Evolutionary conservation across 2,888 invertebrate genomes (phyloP), one percentile per base, ranked within the genome.

Genomic region (Drosophila subquinaria): DNA sequence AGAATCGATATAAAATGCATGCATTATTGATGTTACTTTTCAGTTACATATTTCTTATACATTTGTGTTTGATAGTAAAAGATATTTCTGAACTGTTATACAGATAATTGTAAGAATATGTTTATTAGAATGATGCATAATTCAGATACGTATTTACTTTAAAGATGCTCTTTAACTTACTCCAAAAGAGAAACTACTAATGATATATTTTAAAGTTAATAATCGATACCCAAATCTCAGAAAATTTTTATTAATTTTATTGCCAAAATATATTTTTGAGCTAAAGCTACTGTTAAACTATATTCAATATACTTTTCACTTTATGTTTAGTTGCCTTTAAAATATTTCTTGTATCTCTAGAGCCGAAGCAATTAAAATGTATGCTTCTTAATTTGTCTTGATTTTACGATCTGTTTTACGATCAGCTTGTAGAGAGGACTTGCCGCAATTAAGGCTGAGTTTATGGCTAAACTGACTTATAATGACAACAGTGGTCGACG

Each of bases 391-490:
- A 40, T 30, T 51, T 57, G 38, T n/a, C 9, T 40, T 20, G 53
- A 38, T 27, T 63, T 55, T 47, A 63, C 36, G 55, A 45, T 43
- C 62, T 23, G 4, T 42, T 88, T 82, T 76, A 82, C 61, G 88
- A 72, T 69, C 55, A 27, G 36, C 23, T 51, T 62, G 15, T 57
- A 35, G 57, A 27, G 66, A 63, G 71, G 65, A 67, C 53, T 74
- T 65, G 66, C 35, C 15, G 61, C 53, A 76, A 82, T 81, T 82
- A 73, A 75, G 45, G 45, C 59, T 27, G 51, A 38, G 67, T 73
- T 76, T 69, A 77, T 61, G 50, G 48, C 17, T 63, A 8, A 20
- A 11, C 56, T 43, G 56, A 42, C 40, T 20, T 11, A 30, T 15
- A n/a, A 20, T 30, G 11, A 5, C 23, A 20, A 43, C 73, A 81